These are phyloP conservation scores for Ceratosolen fusciceps DNA, from an alignment of 1,140 invertebrate genomes.

Conservation along the genomic window DNA sequence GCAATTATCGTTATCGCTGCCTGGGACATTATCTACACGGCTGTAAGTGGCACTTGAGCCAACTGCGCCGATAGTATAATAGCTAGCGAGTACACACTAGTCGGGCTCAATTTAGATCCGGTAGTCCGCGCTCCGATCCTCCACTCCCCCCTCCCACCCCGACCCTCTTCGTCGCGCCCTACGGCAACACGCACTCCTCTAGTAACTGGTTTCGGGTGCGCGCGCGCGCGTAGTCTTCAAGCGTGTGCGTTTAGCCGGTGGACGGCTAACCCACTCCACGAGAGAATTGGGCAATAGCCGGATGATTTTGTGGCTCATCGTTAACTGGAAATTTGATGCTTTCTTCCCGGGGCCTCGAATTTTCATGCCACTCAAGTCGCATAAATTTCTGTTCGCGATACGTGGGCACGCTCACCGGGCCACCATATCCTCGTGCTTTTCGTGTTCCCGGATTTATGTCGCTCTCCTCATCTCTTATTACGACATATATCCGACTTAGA, in stretches of 20 bases:
- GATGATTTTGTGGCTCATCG: conserved; percentile 13
- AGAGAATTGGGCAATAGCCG: not conserved
- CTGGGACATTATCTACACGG: conserved; percentile 29
- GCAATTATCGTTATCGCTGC: conserved; percentile 43
- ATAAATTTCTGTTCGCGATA: conserved; percentile 1
- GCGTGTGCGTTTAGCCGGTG: too few species aligned
- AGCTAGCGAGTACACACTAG: conserved; percentile 24
- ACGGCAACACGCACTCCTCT: too few species aligned
- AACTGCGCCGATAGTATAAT: conserved; percentile 45
- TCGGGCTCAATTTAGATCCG: conserved; percentile 42
- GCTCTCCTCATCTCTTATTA: not conserved
- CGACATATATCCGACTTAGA: not conserved
- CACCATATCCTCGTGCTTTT: not conserved
- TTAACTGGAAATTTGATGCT: not conserved
- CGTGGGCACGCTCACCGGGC: not conserved
- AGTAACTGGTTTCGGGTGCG: not conserved
- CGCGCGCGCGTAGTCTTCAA: too few species aligned
- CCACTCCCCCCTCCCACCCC: too few species aligned
- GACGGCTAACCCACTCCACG: not conserved
- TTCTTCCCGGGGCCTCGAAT: not conserved
- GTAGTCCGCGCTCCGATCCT: not conserved
- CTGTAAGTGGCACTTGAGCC: conserved; percentile 41
- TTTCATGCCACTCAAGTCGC: conserved; percentile 2
- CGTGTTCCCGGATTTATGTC: not conserved
- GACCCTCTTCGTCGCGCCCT: too few species aligned